phyloP scores from a whole-genome alignment of 2,888 invertebrate species.

The Diplolepis rosae region DNA sequence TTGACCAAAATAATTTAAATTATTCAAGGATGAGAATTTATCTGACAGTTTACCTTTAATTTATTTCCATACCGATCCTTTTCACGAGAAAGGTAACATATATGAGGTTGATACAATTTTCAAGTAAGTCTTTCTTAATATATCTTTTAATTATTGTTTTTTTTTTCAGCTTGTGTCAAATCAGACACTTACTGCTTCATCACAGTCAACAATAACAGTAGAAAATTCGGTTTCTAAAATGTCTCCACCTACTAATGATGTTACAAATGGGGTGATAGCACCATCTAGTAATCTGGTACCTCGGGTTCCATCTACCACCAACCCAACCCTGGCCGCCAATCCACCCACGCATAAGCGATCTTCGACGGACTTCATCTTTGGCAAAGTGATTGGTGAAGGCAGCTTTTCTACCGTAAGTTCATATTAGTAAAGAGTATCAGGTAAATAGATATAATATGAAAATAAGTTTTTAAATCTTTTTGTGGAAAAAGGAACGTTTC shows the following conservation, averaged over 20 bases:
- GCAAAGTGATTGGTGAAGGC: constrained; percentile 96
- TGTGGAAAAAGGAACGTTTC: no score
- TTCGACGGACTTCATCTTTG: constrained; percentile 94
- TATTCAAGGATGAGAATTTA: no score
- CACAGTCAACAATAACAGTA: constrained; percentile 72
- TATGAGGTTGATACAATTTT: no score
- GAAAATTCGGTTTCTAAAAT: constrained; percentile 72
- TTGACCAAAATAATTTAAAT: no score
- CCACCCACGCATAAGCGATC: constrained; percentile 79
- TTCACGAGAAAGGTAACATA: no score
- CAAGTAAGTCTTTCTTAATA: no score
- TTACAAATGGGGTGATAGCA: constrained; percentile 76
- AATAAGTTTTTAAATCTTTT: no score
- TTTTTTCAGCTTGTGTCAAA: constrained; percentile 72
- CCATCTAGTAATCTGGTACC: constrained; percentile 76
- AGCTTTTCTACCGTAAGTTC: constrained; percentile 91
- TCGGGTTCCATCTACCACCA: constrained; percentile 73
- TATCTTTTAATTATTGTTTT: constrained; percentile 39
- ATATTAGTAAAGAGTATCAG: not conserved
- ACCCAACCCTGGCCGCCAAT: constrained; percentile 70
- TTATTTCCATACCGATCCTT: no score
- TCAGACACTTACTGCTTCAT: constrained; percentile 72
- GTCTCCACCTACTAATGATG: constrained; percentile 76
- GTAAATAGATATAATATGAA: no score
- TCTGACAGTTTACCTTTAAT: no score